These are phyloP conservation scores for Chlorops oryzae DNA, from an alignment of 1,140 invertebrate species.

Conservation along the genomic window DNA sequence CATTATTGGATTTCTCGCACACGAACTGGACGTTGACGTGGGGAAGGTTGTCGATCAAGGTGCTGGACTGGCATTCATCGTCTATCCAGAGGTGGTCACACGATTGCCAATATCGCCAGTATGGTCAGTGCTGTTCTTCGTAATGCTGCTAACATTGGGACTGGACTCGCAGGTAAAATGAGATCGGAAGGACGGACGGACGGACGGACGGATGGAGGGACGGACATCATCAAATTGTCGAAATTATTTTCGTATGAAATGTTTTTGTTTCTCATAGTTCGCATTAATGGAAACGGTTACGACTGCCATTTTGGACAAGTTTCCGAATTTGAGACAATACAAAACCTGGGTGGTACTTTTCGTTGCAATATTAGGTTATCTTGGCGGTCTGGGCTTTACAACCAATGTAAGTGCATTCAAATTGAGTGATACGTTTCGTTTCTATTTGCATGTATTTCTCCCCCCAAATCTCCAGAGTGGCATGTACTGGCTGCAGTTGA, in stretches of 20 bases:
- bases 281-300: slow-evolving; percentile 76
- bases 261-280: slow-evolving; percentile 51
- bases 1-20: slow-evolving; percentile 70
- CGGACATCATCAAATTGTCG: too few relatives aligned
- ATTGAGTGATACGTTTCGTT: neutral
- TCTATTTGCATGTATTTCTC: neutral
- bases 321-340: slow-evolving; percentile 63
- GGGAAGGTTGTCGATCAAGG: slow-evolving; percentile 68
- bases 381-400: slow-evolving; percentile 68
- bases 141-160: slow-evolving; percentile 73
- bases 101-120: slow-evolving; percentile 71
- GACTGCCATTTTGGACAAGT: slow-evolving; percentile 70
- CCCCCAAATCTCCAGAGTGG: slow-evolving; percentile 55
- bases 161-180: slow-evolving; percentile 67
- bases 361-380: slow-evolving; percentile 65
- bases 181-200: too few relatives aligned
- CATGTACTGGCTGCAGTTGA: slow-evolving; percentile 77
- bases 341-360: slow-evolving; percentile 67
- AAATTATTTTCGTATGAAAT: too few relatives aligned
- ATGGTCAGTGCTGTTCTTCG: slow-evolving; percentile 81
- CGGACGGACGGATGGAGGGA: too few relatives aligned
- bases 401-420: slow-evolving; percentile 57
- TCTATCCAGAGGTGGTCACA: slow-evolving; percentile 80
- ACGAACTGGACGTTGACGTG: slow-evolving; percentile 65
- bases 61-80: slow-evolving; percentile 76